Base-by-base conservation (phyloP, 2,888 invertebrate genomes). In the Zonitis immaculata region DNA sequence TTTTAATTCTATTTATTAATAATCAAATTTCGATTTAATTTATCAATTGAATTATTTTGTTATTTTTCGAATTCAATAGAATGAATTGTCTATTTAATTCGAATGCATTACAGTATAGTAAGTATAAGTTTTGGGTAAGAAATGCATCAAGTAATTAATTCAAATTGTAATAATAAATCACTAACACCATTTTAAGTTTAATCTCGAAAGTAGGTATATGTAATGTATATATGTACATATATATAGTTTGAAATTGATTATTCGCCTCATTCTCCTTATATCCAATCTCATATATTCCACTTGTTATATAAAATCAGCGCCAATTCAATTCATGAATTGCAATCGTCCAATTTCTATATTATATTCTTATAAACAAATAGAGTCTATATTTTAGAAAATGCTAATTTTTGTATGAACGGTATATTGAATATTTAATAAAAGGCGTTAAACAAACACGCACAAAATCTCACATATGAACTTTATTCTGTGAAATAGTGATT, bases 141-240 rank as follows among this genome's bases (percentile, higher is more conserved):
- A 16, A 39, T 39, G 39, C 39, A 39, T 39, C 39, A 39, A 39
- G 39, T 39, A 39, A 39, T 39, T 39, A 39, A 39, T 39, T 39
- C 39, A 20, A 39, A 39, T 39, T 39, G 39, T 39, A 20, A 39
- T 39, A 39, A 20, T 39, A 39, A 39, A 39, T 39, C 39, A 39
- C 39, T 20, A 20, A 39, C 39, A 39, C 18, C 39, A 20, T n/a
- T 39, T 20, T 39, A 39, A 20, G 18, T 39, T 39, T 39, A 39
- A 39, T 39, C 39, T 20, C 20, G 5, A 20, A 39, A 39, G 39
- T 39, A 39, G 39, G 39, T 39, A 20, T 7, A 39, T n/a, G n/a
- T n/a, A n/a, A n/a, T n/a, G n/a, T n/a, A n/a, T n/a, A n/a, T n/a
- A n/a, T n/a, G n/a, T n/a, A n/a, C n/a, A n/a, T n/a, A n/a, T n/a